Evolutionary conservation across 2,113 vertebrate species (phyloP).

Genomic region (Ramphastos sulfuratus): DNA sequence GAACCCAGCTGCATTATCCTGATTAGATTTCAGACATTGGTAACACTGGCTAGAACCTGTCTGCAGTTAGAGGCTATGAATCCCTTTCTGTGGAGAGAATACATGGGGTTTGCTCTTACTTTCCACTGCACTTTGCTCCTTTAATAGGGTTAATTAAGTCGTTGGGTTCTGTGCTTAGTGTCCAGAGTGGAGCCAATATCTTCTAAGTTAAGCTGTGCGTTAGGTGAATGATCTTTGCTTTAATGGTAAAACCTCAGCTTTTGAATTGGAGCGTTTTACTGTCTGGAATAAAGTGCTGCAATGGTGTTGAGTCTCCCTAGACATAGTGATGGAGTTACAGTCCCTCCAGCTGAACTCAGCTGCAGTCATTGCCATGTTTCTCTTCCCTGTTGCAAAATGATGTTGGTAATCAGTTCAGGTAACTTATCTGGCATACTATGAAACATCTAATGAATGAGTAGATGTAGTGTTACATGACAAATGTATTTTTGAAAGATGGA

Average conservation of each 20-base stretch:
- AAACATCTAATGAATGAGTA: background rate
- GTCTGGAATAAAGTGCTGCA: background rate
- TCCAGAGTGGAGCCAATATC: background rate
- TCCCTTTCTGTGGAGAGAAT: background rate
- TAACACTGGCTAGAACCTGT: constrained; percentile 16
- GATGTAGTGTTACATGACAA: background rate
- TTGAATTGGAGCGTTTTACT: background rate
- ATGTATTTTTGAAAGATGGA: background rate
- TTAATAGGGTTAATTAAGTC: background rate
- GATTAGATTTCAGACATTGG: background rate
- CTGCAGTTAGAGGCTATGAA: background rate
- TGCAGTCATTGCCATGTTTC: background rate
- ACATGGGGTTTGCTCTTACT: constrained; percentile 3
- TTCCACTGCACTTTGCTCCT: constrained; percentile 14
- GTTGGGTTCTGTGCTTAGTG: background rate
- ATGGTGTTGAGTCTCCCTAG: background rate
- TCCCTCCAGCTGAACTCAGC: background rate
- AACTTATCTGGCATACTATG: background rate
- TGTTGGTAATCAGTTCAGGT: background rate
- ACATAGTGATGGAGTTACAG: background rate
- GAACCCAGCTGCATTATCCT: background rate
- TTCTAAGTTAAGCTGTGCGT: background rate
- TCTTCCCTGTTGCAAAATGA: background rate
- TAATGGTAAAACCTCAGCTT: background rate
- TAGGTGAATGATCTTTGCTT: background rate